Evolutionary conservation across 2,888 invertebrate species (phyloP).

Genomic region (Eulithis testata): DNA sequence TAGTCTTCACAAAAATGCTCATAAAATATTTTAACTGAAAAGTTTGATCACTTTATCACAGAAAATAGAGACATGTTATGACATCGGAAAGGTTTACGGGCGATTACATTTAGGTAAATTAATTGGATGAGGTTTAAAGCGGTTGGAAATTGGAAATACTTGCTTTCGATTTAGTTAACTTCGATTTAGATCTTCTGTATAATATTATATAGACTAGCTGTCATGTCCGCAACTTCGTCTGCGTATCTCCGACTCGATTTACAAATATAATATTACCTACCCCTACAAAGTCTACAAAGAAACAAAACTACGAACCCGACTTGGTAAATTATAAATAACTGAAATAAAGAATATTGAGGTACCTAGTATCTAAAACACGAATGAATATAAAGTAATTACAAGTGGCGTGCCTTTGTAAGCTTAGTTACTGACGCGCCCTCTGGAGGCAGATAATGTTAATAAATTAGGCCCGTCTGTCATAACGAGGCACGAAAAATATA

Average conservation of each 20-base stretch:
- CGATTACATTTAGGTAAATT: constrained; percentile 23
- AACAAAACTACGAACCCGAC: too few species aligned
- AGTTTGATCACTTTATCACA: constrained; percentile 28
- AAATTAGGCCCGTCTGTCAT: constrained; percentile 59
- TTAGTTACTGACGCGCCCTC: constrained; percentile 55
- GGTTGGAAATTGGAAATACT: constrained; percentile 1
- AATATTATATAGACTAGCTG: too few species aligned
- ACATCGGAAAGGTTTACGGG: constrained; percentile 30
- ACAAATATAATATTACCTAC: too few species aligned
- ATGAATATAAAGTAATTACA: constrained; percentile 57
- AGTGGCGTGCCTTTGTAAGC: constrained; percentile 62
- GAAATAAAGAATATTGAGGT: too few species aligned
- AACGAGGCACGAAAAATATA: constrained; percentile 47
- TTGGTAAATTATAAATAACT: too few species aligned
- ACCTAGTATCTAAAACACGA: constrained; percentile 39
- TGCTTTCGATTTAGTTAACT: background rate
- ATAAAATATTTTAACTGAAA: constrained; percentile 16
- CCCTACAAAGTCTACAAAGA: too few species aligned
- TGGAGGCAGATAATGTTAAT: constrained; percentile 53
- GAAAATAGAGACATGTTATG: constrained; percentile 35
- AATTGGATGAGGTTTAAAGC: constrained; percentile 16
- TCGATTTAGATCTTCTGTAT: background rate
- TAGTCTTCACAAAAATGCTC: constrained; percentile 14
- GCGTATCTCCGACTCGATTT: too few species aligned
- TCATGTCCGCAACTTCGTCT: too few species aligned